Evolutionary conservation across 2,888 invertebrate genomes (phyloP).

Genomic region (Volucella zonaria): DNA sequence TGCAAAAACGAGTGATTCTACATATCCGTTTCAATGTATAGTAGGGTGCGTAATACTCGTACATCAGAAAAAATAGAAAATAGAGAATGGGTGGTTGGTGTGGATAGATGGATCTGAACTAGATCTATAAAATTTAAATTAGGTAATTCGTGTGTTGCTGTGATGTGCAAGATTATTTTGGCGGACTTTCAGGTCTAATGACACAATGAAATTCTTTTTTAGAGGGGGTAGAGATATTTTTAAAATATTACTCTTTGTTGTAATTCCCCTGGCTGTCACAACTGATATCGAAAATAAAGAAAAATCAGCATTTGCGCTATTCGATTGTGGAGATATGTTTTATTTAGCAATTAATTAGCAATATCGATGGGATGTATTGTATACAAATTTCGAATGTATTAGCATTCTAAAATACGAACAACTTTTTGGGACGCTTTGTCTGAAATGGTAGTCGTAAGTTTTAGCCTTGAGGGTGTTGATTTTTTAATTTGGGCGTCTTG

Average conservation of each 20-base stretch:
- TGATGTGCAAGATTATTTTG: neutral
- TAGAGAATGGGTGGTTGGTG: neutral
- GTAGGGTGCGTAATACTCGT: conserved; percentile 9
- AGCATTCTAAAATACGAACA: conserved; percentile 1
- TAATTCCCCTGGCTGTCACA: neutral
- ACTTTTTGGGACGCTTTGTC: neutral
- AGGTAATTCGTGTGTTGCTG: conserved; percentile 6
- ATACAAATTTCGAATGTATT: conserved; percentile 15
- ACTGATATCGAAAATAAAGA: neutral
- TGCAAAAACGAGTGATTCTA: no score
- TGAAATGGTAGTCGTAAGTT: neutral
- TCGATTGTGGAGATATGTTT: neutral
- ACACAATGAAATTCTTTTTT: neutral
- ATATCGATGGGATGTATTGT: conserved; percentile 4
- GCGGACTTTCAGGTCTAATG: conserved; percentile 16
- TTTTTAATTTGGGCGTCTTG: neutral
- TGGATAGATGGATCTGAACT: conserved; percentile 2
- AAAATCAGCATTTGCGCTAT: conserved; percentile 10
- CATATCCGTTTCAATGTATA: neutral
- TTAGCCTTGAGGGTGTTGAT: conserved; percentile 15
- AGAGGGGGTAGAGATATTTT: neutral
- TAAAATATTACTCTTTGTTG: neutral
- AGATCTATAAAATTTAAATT: conserved; percentile 26
- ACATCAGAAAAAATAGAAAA: neutral
- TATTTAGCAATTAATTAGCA: conserved; percentile 18